Conservation (phyloP, 2,888 invertebrate genomes). For the Pedicia rivosa region DNA sequence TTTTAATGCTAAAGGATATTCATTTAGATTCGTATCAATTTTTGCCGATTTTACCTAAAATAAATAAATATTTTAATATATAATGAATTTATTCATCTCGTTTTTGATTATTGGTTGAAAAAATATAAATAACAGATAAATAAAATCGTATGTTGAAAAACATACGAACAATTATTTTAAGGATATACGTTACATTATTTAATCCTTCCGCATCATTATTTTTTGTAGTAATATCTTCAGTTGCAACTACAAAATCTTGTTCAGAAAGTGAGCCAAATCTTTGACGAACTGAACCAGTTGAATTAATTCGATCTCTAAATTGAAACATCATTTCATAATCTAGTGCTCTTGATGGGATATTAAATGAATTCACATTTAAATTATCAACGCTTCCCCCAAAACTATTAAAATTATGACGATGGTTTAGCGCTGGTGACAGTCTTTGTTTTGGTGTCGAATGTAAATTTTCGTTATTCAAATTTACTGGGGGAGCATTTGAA, state of each 20-base stretch:
- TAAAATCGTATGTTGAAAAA: too few relatives aligned
- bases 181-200: too few relatives aligned
- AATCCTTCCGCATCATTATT: too few relatives aligned
- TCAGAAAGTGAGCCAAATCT: conserved; percentile 1
- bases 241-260: conserved; percentile 1
- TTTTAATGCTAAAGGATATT: conserved; percentile 61
- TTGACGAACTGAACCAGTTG: neutral
- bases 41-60: neutral
- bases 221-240: conserved; percentile 3
- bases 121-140: too few relatives aligned
- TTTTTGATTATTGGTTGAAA: too few relatives aligned
- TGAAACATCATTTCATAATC: too few relatives aligned
- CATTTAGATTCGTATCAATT: conserved; percentile 13
- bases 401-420: conserved; percentile 16
- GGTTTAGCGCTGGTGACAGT: conserved; percentile 8
- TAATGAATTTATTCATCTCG: too few relatives aligned
- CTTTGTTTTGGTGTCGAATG: neutral
- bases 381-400: conserved; percentile 29
- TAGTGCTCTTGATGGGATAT: too few relatives aligned
- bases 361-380: conserved; percentile 17
- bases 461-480: neutral
- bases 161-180: too few relatives aligned
- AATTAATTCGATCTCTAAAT: conserved; percentile 1
- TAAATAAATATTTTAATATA: too few relatives aligned
- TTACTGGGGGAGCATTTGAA: neutral